Percentiles rank a stretch among this genome's conserved stretches.
These are phyloP conservation scores for Beris morrisii DNA, from an alignment of 2,888 invertebrate species.

Conservation along the genomic window DNA sequence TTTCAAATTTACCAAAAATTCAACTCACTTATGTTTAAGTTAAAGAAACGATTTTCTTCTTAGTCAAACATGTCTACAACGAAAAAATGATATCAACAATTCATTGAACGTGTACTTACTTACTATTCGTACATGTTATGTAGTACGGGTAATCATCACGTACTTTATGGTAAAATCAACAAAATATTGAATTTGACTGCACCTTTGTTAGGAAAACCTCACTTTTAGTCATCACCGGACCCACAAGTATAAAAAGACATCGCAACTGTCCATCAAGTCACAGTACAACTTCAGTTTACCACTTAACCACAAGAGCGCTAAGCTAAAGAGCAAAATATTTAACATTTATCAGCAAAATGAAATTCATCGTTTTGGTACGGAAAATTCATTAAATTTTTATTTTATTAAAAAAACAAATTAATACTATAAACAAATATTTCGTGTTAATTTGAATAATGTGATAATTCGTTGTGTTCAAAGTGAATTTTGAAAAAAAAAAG, in stretches of 20 bases:
- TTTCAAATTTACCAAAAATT: constrained; percentile 22
- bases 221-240: background rate
- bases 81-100: background rate
- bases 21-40: background rate
- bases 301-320: constrained; percentile 22
- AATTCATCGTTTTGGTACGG: constrained; percentile 38
- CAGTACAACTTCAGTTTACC: constrained; percentile 27
- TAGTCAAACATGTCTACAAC: background rate
- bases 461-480: constrained; percentile 2
- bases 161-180: constrained; percentile 31
- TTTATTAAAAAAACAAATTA: background rate
- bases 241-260: constrained; percentile 35
- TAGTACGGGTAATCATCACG: constrained; percentile 30
- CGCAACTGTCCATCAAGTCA: constrained; percentile 24
- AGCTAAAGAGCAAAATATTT: constrained; percentile 28
- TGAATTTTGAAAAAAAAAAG: background rate
- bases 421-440: no score
- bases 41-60: no score
- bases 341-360: constrained; percentile 30
- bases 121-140: constrained; percentile 15
- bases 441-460: constrained; percentile 2
- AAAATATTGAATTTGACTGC: constrained; percentile 31
- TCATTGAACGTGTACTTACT: background rate
- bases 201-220: constrained; percentile 37
- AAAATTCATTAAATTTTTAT: background rate